Evolutionary conservation across 1,140 invertebrate genomes (phyloP), one percentile per base, ranked within the genome.

Genomic region (Chironomus tepperi): DNA sequence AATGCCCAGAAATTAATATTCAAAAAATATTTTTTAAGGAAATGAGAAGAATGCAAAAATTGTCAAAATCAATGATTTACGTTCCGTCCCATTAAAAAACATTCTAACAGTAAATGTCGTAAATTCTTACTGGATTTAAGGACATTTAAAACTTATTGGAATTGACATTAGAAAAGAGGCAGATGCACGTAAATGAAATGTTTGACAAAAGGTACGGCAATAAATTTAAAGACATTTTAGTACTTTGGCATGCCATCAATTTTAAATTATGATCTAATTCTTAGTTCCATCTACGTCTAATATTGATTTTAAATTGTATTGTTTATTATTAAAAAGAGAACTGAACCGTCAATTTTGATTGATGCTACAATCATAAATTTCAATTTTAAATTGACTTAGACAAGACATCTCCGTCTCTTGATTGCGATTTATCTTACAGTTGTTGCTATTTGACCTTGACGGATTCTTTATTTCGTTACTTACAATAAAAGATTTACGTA

Each of bases 261-360:
- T 57, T n/a, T 57, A 57, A 57, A 57, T 57, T 57, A 57, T 57
- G 47, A 57, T 57, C 47, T n/a, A 57, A 57, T 57, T 57, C 15
- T 15, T 57, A 9, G 5, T 57, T 12, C n/a, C n/a, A 10, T 57
- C 47, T 57, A 8, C 15, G 3, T 47, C 43, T 9, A 47, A 9
- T 47, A 9, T 47, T 15, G 43, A 10, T 10, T 47, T 15, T 47
- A 9, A 47, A 47, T 57, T n/a, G 3, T 57, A n/a, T 57, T 57
- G 47, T 57, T 57, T 15, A 57, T 57, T 57, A n/a, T 57, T 57
- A 34, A 34, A 34, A 34, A 34, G 24, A 34, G 24, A 34, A 34
- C 24, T 34, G 24, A 34, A 34, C 24, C 24, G 47, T 57, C 47
- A n/a, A 57, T 57, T n/a, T 57, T 57, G 47, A 57, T 57, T 57